Evolutionary conservation across 2,888 invertebrate genomes (phyloP).

Genomic region (Antheraea yamamai): DNA sequence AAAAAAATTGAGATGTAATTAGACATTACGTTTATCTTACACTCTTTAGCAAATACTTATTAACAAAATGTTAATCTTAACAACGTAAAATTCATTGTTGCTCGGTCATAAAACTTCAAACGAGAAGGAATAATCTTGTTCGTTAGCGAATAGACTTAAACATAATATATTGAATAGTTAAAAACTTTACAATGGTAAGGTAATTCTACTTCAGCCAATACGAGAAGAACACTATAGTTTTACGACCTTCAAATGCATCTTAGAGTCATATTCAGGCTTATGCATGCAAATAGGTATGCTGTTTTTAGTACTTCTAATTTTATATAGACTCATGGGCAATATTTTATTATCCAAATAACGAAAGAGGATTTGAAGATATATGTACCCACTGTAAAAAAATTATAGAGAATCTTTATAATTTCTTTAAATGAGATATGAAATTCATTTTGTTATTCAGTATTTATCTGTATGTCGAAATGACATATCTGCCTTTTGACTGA

Average conservation of each 20-base stretch:
- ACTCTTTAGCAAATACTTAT: not conserved
- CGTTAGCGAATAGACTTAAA: not conserved
- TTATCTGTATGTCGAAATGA: too few species aligned
- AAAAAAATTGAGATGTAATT: not conserved
- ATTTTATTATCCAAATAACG: conserved; percentile 23
- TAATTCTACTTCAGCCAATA: conserved; percentile 3
- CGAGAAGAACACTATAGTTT: not conserved
- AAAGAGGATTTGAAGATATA: conserved; percentile 33
- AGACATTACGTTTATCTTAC: not conserved
- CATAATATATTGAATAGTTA: conserved; percentile 9
- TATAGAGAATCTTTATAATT: not conserved
- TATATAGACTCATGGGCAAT: not conserved
- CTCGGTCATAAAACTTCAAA: conserved; percentile 6
- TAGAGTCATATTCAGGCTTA: not conserved
- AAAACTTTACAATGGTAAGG: conserved; percentile 8
- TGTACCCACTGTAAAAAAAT: too few species aligned
- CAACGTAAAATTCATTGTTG: not conserved
- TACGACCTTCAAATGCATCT: not conserved
- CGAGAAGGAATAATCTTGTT: not conserved
- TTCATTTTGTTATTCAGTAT: not conserved
- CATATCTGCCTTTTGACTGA: too few species aligned
- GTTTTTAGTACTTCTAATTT: conserved; percentile 3
- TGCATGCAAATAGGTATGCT: not conserved
- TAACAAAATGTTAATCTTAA: not conserved
- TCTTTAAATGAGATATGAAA: not conserved